Evolutionary conservation across 2,888 invertebrate genomes (phyloP).

Genomic region (Leptopilina syphax): DNA sequence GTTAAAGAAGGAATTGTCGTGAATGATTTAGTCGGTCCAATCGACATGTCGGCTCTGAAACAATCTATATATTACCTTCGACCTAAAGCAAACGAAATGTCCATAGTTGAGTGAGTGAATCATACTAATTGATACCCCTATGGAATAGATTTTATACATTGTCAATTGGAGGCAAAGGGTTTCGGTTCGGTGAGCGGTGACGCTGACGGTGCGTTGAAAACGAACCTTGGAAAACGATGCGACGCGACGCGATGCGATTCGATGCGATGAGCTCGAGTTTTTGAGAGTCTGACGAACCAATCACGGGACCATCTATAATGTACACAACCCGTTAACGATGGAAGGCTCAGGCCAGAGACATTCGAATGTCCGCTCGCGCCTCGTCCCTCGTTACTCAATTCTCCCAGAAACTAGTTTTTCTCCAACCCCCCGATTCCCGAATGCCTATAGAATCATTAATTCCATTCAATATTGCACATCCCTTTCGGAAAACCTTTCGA

Average conservation of each 20-base stretch:
- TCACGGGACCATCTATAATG: slow-evolving; percentile 73
- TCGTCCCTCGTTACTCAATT: slow-evolving; percentile 21
- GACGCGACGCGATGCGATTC: slow-evolving; percentile 28
- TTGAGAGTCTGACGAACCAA: slow-evolving; percentile 72
- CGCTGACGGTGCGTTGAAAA: slow-evolving; percentile 53
- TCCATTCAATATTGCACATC: slow-evolving; percentile 71
- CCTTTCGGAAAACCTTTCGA: slow-evolving; percentile 50
- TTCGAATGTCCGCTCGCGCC: slow-evolving; percentile 51
- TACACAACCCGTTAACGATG: slow-evolving; percentile 61
- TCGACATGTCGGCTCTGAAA: slow-evolving; percentile 9
- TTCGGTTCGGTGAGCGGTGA: not conserved
- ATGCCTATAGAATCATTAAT: slow-evolving; percentile 72
- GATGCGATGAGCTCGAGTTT: slow-evolving; percentile 62
- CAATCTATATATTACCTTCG: slow-evolving; percentile 30
- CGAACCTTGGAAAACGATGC: slow-evolving; percentile 61
- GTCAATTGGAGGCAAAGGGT: slow-evolving; percentile 57
- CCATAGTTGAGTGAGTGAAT: slow-evolving; percentile 59
- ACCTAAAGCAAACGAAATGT: slow-evolving; percentile 46
- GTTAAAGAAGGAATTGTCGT: not conserved
- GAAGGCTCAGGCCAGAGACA: slow-evolving; percentile 65
- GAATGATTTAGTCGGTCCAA: slow-evolving; percentile 18
- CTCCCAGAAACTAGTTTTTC: slow-evolving; percentile 37
- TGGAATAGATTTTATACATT: slow-evolving; percentile 63
- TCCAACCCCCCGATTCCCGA: slow-evolving; percentile 47
- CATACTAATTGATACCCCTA: slow-evolving; percentile 64